Evolutionary conservation across 53 echinoderm and acorn worm genomes (phyloP), one percentile per base, ranked within the genome.

Genomic region (Henricia sp.): DNA sequence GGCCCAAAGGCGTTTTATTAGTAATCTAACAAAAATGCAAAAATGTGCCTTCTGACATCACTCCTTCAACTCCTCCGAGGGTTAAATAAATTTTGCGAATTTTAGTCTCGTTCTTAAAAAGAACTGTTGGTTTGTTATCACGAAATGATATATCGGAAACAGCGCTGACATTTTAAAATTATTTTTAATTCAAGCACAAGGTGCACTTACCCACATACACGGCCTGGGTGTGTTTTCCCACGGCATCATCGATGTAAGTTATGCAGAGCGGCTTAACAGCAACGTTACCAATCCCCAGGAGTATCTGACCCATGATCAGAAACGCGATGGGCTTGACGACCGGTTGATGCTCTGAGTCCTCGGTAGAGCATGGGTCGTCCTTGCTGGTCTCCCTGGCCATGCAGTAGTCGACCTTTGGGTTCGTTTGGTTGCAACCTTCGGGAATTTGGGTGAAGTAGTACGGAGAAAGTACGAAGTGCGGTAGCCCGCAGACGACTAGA

Each of bases 131-230:
- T n/a, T n/a, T n/a, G n/a, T n/a, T n/a, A n/a, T n/a, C n/a, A n/a
- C n/a, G n/a, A n/a, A n/a, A n/a, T n/a, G n/a, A n/a, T n/a, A n/a
- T n/a, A n/a, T n/a, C n/a, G n/a, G n/a, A n/a, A n/a, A n/a, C n/a
- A n/a, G n/a, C n/a, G n/a, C n/a, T n/a, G n/a, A n/a, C n/a, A n/a
- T n/a, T n/a, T n/a, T n/a, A n/a, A n/a, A n/a, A n/a, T n/a, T n/a
- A n/a, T n/a, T n/a, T n/a, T n/a, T n/a, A n/a, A n/a, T n/a, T n/a
- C n/a, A n/a, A n/a, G n/a, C n/a, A n/a, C n/a, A n/a, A n/a, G n/a
- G n/a, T n/a, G n/a, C n/a, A n/a, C 70, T 48, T 82, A 92, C 92
- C 92, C 59, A 83, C 84, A 27, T 92, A 92, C 13, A 84, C 28
- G 12, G 86, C 68, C 12, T 82, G 37, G 37, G 86, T 67, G 83